These are phyloP conservation scores for Ptilonorhynchus violaceus DNA, from an alignment of 2,113 vertebrate genomes.

Conservation along the genomic window DNA sequence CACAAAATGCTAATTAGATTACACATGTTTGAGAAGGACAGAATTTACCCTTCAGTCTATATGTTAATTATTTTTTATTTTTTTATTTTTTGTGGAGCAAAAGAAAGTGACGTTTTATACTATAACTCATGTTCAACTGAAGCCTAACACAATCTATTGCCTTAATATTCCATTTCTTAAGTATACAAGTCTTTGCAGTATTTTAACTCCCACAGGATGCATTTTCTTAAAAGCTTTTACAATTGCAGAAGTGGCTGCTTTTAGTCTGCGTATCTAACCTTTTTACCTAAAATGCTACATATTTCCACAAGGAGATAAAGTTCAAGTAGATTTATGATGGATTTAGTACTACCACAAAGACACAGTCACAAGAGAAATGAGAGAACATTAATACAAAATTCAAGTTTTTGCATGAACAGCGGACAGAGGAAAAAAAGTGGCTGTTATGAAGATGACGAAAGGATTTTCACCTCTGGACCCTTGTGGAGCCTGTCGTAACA, in stretches of 20 bases:
- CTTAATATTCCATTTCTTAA: conserved; percentile 42
- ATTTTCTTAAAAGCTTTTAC: conserved; percentile 59
- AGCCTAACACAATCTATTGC: not conserved
- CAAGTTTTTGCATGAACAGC: not conserved
- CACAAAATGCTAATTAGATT: conserved; percentile 11
- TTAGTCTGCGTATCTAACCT: conserved; percentile 41
- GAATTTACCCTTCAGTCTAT: not conserved
- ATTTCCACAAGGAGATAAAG: conserved; percentile 51
- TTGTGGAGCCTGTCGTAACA: not conserved
- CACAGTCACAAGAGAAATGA: not conserved
- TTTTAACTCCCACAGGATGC: conserved; percentile 11
- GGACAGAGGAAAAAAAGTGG: not conserved
- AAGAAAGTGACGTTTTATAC: not conserved
- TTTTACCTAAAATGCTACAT: conserved; percentile 44
- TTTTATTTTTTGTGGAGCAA: not conserved
- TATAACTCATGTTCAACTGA: not conserved
- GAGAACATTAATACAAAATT: not conserved
- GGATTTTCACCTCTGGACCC: not conserved
- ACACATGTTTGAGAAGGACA: not conserved
- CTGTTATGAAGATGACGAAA: not conserved
- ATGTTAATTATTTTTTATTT: not conserved
- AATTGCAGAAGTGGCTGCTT: conserved; percentile 34
- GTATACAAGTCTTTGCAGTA: conserved; percentile 29
- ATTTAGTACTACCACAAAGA: not conserved
- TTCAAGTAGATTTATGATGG: conserved; percentile 56